Evolutionary conservation across 2,888 invertebrate genomes (phyloP).

Genomic region (Ditula angustiorana): DNA sequence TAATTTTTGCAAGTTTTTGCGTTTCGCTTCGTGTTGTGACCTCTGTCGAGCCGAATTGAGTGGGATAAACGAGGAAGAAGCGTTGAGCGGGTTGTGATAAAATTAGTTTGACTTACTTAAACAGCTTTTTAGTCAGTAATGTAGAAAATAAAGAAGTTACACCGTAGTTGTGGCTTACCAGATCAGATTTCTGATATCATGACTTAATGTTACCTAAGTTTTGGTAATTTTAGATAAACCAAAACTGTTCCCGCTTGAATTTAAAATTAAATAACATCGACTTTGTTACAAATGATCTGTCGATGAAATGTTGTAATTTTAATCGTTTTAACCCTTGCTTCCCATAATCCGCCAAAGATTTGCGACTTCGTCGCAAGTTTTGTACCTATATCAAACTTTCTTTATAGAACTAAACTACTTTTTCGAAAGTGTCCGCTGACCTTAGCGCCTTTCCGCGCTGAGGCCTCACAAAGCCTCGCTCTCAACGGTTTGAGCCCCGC

Average conservation of each 20-base stretch:
- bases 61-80: neutral
- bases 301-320: too few species aligned
- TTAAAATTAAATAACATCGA: too few species aligned
- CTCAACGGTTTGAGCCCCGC: slow-evolving; percentile 18
- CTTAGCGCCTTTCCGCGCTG: slow-evolving; percentile 7
- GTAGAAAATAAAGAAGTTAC: too few species aligned
- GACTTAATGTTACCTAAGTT: too few species aligned
- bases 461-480: slow-evolving; percentile 16
- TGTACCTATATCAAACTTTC: neutral
- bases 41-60: slow-evolving; percentile 21
- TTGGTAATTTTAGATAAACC: too few species aligned
- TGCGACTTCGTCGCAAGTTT: neutral
- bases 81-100: neutral
- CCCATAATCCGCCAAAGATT: neutral
- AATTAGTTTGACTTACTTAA: too few species aligned
- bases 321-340: neutral
- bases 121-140: too few species aligned
- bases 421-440: slow-evolving; percentile 22
- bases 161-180: too few species aligned
- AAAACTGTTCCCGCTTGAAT: too few species aligned
- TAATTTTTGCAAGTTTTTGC: slow-evolving; percentile 37
- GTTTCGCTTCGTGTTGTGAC: slow-evolving; percentile 21
- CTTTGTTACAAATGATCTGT: too few species aligned
- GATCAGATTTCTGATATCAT: too few species aligned
- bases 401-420: neutral